Percentiles rank a stretch among this genome's conserved stretches.
phyloP scores from a whole-genome alignment of 2,797 vertebrate genomes.

The Fistularia tabacaria region DNA sequence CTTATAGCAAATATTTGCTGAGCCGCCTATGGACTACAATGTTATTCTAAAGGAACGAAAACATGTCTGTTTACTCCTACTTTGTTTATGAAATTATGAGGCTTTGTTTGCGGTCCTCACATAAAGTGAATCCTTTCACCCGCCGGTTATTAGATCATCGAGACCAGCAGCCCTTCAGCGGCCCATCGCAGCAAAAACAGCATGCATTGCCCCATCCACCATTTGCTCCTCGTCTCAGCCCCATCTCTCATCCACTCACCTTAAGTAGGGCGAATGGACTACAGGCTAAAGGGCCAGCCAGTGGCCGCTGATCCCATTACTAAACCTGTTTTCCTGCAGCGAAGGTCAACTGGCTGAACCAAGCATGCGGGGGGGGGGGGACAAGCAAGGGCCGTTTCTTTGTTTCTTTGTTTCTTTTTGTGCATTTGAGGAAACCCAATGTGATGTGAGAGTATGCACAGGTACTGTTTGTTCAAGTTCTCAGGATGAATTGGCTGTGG shows the following conservation, averaged over 20 bases:
- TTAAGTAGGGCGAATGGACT: constrained; percentile 53
- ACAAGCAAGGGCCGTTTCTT: constrained; percentile 12
- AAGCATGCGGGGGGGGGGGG: constrained; percentile 21
- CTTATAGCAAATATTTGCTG: too few species aligned
- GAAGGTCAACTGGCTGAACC: constrained; percentile 56
- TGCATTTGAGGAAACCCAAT: constrained; percentile 15
- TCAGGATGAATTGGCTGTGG: constrained; percentile 47
- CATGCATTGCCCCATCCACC: constrained; percentile 20
- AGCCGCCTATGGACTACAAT: too few species aligned
- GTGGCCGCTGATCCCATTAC: constrained; percentile 63
- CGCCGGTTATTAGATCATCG: constrained; percentile 13
- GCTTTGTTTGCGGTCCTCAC: too few species aligned
- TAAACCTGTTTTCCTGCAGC: constrained; percentile 52
- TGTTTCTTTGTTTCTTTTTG: constrained; percentile 21
- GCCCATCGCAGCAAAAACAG: constrained; percentile 12
- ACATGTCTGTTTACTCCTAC: too few species aligned
- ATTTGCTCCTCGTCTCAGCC: constrained; percentile 17
- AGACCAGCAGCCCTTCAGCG: constrained; percentile 19
- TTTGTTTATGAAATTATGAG: too few species aligned
- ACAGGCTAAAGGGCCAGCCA: constrained; percentile 46
- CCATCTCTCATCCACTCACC: constrained; percentile 55
- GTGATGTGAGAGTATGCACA: too few species aligned
- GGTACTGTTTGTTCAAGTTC: constrained; percentile 27
- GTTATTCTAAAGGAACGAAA: too few species aligned
- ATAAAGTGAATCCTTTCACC: constrained; percentile 2